Evolutionary conservation across 1,140 invertebrate genomes (phyloP), one percentile per base, ranked within the genome.

Genomic region (Dendroctonus ponderosae): DNA sequence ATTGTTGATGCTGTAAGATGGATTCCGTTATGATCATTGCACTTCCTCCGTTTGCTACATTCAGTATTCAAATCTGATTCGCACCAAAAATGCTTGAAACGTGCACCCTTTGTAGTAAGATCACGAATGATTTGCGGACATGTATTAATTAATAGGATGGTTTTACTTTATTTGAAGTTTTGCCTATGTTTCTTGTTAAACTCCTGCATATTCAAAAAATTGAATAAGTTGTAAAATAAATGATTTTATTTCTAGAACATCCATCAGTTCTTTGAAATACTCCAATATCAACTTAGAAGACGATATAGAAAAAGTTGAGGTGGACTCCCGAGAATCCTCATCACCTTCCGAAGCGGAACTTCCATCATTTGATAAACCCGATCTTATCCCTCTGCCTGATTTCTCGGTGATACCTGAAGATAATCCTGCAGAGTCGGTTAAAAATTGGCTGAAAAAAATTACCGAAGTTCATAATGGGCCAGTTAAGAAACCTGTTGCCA

Each of bases 401-500:
- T 61, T 68, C 11, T 67, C 65, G 38, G 15, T 61, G 5, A 69
- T 76, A 40, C 69, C 67, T 9, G 71, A 71, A 42, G 71, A 75
- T 65, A 71, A 70, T 48, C 79, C 81, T 0, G 83, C 85, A 69
- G 86, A 88, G 74, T 84, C 85, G 9, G 87, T 90, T 9, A 87
- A 88, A 66, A 85, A 85, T 64, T 90, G 89, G 89, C 77, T 90
- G 49, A 85, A 89, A 58, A 84, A 87, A 69, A 85, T 91, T 14
- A 87, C 87, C 0, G 87, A 84, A 68, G 78, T 76, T 68, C 81
- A 79, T 49, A 77, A 71, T 60, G 72, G 71, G 12, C 63, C 71
- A 0, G 61, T 12, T 38, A 68, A 67, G 62, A 70, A 50, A 61
- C 63, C 42, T 62, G 15, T 50, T 11, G n/a, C 50, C 6, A 58